Base-by-base conservation (phyloP, 2,888 invertebrate species). In the Cheilosia grossa region DNA sequence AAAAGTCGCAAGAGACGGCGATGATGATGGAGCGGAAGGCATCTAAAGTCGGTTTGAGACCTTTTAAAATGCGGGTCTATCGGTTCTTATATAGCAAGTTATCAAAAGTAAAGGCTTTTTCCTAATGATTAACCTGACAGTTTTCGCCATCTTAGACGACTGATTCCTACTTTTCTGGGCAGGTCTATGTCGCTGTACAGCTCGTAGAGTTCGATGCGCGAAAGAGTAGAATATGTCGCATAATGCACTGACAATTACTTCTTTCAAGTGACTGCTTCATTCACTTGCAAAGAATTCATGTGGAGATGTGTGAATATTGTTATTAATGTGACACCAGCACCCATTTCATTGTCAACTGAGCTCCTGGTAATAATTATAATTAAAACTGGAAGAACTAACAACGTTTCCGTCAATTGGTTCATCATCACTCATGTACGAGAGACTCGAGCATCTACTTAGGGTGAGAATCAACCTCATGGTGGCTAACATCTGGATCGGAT, bases 341-440 rank as follows among this genome's bases (percentile, higher is more conserved):
- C 33, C 37, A 49, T 63, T 64, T 78, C 69, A 78, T 61, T 70
- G 64, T 40, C 70, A 56, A 51, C 37, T 17, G 30, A 33, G 21
- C 19, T 17, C 70, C 51, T 40, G 30, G 53, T 40, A 44, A 33
- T 64, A 24, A 17, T 54, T 17, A 44, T 64, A 69, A 79, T 78
- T 70, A 63, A 42, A 42, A 63, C 40, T 42, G 51, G 63, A 64
- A 54, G 24, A 64, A 44, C 59, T 56, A 72, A 67, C 54, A 63
- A 56, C 37, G 53, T 56, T 54, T 73, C 44, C 49, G 54, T 67
- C 59, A 75, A 69, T 81, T 75, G 44, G 53, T 40, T n/a, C 10
- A 27, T 24, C 13, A 4, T 70, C 19, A 30, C 19, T 15, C n/a
- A 51, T 70, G 5, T 21, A 59, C 42, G 58, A 21, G n/a, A 19